Evolutionary conservation across 2,888 invertebrate species (phyloP), one percentile per base, ranked within the genome.

Genomic region (Drosophila multiciliata): DNA sequence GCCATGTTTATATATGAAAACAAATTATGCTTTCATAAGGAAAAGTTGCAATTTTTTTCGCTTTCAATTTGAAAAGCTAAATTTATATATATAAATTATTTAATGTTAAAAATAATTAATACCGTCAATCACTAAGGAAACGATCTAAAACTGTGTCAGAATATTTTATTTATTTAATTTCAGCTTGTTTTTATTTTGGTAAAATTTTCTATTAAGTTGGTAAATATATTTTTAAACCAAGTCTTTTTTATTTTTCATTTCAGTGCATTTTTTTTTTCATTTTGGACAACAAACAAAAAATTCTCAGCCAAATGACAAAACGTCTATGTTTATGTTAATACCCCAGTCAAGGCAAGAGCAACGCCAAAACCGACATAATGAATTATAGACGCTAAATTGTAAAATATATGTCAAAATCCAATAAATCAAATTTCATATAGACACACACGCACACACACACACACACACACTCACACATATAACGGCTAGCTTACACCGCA

Each of bases 301-400:
- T 60, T 4, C 77, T 40, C 60, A 66, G 72, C 63, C 61, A 53
- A 23, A 58, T 73, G 82, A 73, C 84, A 75, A 75, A 71, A 72
- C 64, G 75, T 72, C 61, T 73, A 54, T 53, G 73, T 69, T 67
- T 84, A 73, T 75, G 71, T 78, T 82, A 82, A 78, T 80, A 60
- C 80, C 66, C 70, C 63, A 68, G 72, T 77, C 73, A 42, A 60
- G 62, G 82, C 67, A 63, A 82, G 80, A 78, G 80, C 76, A 85
- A 77, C 68, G 74, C 69, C 72, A 78, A 84, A 86, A 87, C 88
- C 86, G 81, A 87, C 88, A 83, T 87, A 88, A 87, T 87, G 87
- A 87, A 88, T 89, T 89, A 87, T 89, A 78, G 88, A 88, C 87
- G 87, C 87, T 88, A 87, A 87, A 87, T 89, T 87, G 87, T 89